Conservation (phyloP, 2,797 vertebrate species). For the Thalassophryne amazonica region DNA sequence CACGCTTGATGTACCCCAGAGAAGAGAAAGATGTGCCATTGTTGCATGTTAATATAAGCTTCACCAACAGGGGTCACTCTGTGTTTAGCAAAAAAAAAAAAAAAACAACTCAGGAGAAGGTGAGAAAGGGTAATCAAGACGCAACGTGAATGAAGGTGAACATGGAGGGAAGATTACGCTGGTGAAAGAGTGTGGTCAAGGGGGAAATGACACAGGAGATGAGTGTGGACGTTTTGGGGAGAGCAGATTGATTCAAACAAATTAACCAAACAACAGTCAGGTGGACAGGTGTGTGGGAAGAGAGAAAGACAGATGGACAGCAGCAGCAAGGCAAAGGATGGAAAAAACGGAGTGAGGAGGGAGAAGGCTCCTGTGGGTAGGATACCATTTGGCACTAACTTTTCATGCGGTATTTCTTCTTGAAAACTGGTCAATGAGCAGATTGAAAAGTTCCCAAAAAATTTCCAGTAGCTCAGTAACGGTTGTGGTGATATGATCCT, state of each 20-base stretch:
- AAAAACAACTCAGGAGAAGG: constrained; percentile 8
- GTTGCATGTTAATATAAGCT: constrained; percentile 22
- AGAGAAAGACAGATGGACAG: constrained; percentile 33
- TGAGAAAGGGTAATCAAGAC: constrained; percentile 44
- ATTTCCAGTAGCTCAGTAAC: constrained; percentile 33
- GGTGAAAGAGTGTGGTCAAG: constrained; percentile 46
- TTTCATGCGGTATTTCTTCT: constrained; percentile 34
- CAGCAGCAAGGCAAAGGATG: constrained; percentile 8
- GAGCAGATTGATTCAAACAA: constrained; percentile 53
- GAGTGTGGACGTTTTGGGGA: constrained; percentile 49
- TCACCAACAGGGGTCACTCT: constrained; percentile 79
- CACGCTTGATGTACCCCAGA: constrained; percentile 67
- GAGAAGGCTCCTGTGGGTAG: constrained; percentile 25
- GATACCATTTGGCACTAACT: constrained; percentile 35
- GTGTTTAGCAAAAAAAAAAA: constrained; percentile 45
- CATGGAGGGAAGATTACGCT: constrained; percentile 44
- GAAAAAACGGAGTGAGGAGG: constrained; percentile 27
- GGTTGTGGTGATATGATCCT: constrained; percentile 49
- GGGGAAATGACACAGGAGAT: constrained; percentile 55
- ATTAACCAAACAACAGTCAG: constrained; percentile 47
- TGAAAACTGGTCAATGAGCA: constrained; percentile 53
- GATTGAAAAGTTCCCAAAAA: constrained; percentile 42
- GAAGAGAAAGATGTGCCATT: constrained; percentile 47
- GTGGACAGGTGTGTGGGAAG: constrained; percentile 27
- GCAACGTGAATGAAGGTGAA: constrained; percentile 49